Conservation (phyloP, 1,140 invertebrate genomes). For the Pachyrhynchus sulphureomaculatus region DNA sequence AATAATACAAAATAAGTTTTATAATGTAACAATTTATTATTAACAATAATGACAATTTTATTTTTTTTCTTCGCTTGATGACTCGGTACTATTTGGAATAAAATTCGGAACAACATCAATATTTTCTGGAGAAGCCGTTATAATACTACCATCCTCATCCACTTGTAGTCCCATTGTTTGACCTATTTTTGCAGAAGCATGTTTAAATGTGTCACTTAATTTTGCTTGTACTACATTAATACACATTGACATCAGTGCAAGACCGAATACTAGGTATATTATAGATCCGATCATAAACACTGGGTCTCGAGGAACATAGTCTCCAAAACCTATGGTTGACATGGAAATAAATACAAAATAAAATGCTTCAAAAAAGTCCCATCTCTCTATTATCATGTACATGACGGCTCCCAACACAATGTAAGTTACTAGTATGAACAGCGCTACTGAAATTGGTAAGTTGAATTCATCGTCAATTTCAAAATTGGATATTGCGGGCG, state of each 20-base stretch:
- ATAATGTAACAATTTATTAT: no score
- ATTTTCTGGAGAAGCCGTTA: no score
- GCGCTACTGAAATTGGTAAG: conserved; percentile 82
- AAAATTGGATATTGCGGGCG: conserved; percentile 68
- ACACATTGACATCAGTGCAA: conserved; percentile 94
- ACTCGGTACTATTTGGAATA: no score
- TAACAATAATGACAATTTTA: no score
- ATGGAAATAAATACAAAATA: conserved; percentile 95
- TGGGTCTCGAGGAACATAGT: conserved; percentile 84
- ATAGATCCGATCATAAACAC: conserved; percentile 93
- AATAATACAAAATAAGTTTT: no score
- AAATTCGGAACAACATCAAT: no score
- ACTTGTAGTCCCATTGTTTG: conserved; percentile 79
- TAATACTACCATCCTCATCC: conserved; percentile 59
- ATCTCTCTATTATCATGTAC: conserved; percentile 76
- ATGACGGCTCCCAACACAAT: conserved; percentile 80
- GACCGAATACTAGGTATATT: conserved; percentile 89
- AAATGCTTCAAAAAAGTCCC: conserved; percentile 85
- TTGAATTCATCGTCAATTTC: conserved; percentile 91
- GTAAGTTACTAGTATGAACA: conserved; percentile 77
- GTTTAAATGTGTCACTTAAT: conserved; percentile 80
- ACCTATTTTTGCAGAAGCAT: conserved; percentile 81
- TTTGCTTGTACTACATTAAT: conserved; percentile 93
- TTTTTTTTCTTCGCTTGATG: no score
- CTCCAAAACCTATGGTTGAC: conserved; percentile 91